These are phyloP conservation scores for Tolmerus cingulatus DNA, from an alignment of 2,888 invertebrate species.

Conservation along the genomic window DNA sequence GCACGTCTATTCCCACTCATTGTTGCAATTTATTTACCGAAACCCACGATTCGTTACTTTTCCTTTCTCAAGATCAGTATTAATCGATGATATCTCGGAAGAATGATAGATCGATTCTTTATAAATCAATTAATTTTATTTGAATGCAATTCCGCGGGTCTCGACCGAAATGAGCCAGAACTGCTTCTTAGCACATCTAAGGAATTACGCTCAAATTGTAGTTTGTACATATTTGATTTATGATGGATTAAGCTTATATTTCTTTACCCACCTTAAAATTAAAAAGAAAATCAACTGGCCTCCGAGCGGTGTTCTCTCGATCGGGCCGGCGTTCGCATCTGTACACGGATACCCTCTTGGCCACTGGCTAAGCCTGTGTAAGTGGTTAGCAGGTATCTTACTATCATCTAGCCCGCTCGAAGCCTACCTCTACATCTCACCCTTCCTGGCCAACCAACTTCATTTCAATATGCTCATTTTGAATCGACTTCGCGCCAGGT, in stretches of 20 bases:
- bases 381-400: slow-evolving; percentile 9
- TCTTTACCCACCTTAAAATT: slow-evolving; percentile 18
- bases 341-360: not conserved
- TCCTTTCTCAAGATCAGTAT: slow-evolving; percentile 8
- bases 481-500: slow-evolving; percentile 18
- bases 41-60: slow-evolving; percentile 20
- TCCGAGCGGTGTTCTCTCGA: not conserved
- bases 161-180: not conserved
- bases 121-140: slow-evolving; percentile 36
- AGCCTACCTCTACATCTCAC: not conserved
- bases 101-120: slow-evolving; percentile 37
- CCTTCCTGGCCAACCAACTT: not conserved
- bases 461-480: slow-evolving; percentile 31
- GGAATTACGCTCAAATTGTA: not conserved
- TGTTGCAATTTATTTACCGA: not conserved
- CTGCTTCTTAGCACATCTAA: slow-evolving; percentile 9
- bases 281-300: slow-evolving; percentile 18
- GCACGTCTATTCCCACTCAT: not conserved
- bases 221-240: slow-evolving; percentile 24
- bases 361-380: slow-evolving; percentile 7
- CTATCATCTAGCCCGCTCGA: slow-evolving; percentile 4
- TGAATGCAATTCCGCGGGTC: slow-evolving; percentile 24
- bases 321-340: not conserved
- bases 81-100: slow-evolving; percentile 7
- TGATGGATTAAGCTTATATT: slow-evolving; percentile 36